phyloP scores from a whole-genome alignment of 2,113 vertebrate genomes.

The Alligator sinensis region DNA sequence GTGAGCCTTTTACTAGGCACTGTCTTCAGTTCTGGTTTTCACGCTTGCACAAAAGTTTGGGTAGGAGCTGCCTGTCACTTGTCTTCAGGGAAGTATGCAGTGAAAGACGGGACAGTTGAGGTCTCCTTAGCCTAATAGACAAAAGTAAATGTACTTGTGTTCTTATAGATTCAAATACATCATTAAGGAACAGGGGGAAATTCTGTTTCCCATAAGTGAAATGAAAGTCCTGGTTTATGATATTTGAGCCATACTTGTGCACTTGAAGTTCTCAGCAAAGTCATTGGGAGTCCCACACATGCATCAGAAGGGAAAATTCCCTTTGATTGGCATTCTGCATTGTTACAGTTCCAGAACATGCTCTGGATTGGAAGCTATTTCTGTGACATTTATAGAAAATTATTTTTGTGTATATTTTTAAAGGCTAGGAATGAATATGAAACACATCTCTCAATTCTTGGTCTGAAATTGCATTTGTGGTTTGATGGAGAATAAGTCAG shows the following conservation, averaged over 20 bases:
- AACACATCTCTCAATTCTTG: not conserved
- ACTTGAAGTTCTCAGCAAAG: not conserved
- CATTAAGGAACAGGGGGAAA: too few relatives aligned
- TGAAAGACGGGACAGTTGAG: too few relatives aligned
- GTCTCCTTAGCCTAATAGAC: too few relatives aligned
- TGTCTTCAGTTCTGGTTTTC: too few relatives aligned
- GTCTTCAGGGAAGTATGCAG: too few relatives aligned
- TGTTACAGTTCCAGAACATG: not conserved
- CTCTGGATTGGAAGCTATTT: not conserved
- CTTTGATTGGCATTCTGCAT: not conserved
- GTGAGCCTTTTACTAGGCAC: too few relatives aligned
- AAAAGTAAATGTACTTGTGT: too few relatives aligned
- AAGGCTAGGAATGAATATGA: not conserved
- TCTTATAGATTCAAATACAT: too few relatives aligned
- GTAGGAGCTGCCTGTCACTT: too few relatives aligned
- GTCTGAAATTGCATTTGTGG: not conserved
- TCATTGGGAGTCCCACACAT: not conserved
- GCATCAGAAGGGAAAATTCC: not conserved
- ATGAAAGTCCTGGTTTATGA: not conserved
- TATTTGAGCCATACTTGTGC: accelerated
- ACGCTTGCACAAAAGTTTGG: too few relatives aligned
- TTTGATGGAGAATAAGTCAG: not conserved
- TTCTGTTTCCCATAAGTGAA: not conserved
- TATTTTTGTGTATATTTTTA: not conserved
- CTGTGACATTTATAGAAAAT: not conserved